Base-by-base conservation (phyloP, 2,113 vertebrate genomes). In the Cisticola juncidis region DNA sequence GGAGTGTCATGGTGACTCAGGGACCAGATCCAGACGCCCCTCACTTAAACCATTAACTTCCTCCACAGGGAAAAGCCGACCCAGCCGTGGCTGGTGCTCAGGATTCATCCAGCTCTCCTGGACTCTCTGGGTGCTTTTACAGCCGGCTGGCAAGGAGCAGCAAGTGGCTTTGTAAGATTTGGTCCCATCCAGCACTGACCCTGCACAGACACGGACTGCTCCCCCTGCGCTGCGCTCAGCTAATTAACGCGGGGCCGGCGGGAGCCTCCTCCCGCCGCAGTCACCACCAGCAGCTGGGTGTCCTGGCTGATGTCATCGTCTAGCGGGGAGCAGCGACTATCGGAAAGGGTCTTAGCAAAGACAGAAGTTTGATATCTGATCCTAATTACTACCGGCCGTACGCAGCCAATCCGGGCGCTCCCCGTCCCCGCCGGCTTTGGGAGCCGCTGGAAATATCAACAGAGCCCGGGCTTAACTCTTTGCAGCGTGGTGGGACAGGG, bases 1-100 rank as follows among this genome's bases (percentile, higher is more conserved):
- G 98, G 83, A 99, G 99, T 96, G 99, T 99, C 99, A 99, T 99
- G 98, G 93, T 98, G 98, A 97, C 98, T 98, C 91, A 56, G 95
- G 98, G 98, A 98, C 98, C 98, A 97, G 95, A 97, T 98, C 98
- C 98, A 97, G 97, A 47, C 8, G 90, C 97, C 96, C 97, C 97
- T 97, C 94, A 86, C 94, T 95, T 94, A 97, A 97, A 97, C 95
- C 98, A 97, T 97, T 95, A 96, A 97, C 94, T 78, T 94, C 97
- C 97, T 98, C 97, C 96, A 93, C 80, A 91, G 97, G 91, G 97
- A 95, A 94, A 95, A 96, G 94, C 88, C 42, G 94, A 88, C 69
- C 93, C 78, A 96, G 86, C 15, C 92, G 71, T 80, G 56, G 61
- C 90, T 72, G 92, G 91, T 16, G 92, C 93, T 92, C 97, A 89